Conservation (phyloP, 2,113 vertebrate species). For the Caloenas nicobarica region DNA sequence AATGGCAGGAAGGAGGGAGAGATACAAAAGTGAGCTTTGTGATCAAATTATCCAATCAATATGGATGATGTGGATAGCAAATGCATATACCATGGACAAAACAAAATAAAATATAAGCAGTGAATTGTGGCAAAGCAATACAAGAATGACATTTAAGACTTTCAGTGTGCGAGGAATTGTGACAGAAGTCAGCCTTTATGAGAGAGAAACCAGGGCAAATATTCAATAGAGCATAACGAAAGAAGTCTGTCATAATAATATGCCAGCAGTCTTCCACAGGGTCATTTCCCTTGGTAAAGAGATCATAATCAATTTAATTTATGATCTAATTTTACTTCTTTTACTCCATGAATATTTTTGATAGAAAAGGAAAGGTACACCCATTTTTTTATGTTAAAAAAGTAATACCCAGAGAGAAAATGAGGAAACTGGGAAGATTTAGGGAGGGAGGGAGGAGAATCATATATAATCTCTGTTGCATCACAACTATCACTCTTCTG, state of each 20-base stretch:
- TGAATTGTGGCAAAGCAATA: background rate
- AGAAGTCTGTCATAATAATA: background rate
- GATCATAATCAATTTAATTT: background rate
- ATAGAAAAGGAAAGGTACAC: background rate
- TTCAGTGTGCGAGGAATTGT: background rate
- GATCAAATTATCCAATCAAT: background rate
- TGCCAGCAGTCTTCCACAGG: background rate
- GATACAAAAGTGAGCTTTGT: background rate
- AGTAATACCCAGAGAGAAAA: background rate
- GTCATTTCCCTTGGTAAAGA: background rate
- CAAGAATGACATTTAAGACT: background rate
- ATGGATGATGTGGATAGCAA: background rate
- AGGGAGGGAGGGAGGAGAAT: background rate
- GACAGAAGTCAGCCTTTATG: background rate
- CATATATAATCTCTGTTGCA: background rate
- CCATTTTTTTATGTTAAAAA: background rate
- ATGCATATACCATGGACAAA: background rate
- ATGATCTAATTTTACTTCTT: background rate
- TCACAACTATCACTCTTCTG: background rate
- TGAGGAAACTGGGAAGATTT: background rate
- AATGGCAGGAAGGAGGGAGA: conserved; percentile 15
- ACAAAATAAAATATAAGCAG: background rate
- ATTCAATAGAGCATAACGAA: background rate
- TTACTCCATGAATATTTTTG: background rate
- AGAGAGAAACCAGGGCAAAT: background rate